Base-by-base conservation (phyloP, 2,113 vertebrate genomes). In the Suricata suricatta region DNA sequence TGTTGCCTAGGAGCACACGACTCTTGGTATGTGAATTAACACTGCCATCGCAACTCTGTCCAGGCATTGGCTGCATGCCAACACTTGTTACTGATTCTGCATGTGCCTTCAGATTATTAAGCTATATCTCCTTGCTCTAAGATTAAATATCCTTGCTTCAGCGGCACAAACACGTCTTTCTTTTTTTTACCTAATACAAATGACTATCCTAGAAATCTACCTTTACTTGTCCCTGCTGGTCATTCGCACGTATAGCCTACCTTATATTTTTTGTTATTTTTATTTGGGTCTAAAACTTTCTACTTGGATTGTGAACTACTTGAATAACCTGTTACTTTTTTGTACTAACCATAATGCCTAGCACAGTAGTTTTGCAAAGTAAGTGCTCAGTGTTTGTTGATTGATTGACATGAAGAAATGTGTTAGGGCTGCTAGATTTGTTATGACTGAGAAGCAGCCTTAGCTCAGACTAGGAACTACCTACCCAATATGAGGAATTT, bases 361-460 rank as follows among this genome's bases (percentile, higher is more conserved):
- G 9, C 52, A 84, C 10, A 90, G 90, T 76, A 79, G 44, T 94
- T 94, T 88, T 94, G 80, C 82, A 82, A 68, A 88, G 90, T 60
- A 94, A 92, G 81, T 71, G 85, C 50, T 69, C 57, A 76, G 57
- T 95, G 84, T 93, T 88, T 97, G 93, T 96, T 97, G 95, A 97
- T 88, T 96, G 98, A 97, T 66, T 91, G 96, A 94, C 81, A 52
- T 63, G 93, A 92, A 95, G 71, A 72, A 95, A 93, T 72, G 66
- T 97, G 93, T 84, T 88, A 77, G 83, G 86, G 93, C 77, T 94
- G 88, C 76, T 95, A 79, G 88, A 74, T 95, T 97, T 97, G 95
- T 94, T 97, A 66, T 88, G 85, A 96, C 95, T 97, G 81, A 82
- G 88, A 88, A 71, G 50, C 66, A 82, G 92, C 33, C 95, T 95